A percentile compares a stretch with the other conserved stretches of the same genome.
These are phyloP conservation scores for Rhyacichthys aspro DNA, from an alignment of 2,797 vertebrate genomes.

Conservation along the genomic window DNA sequence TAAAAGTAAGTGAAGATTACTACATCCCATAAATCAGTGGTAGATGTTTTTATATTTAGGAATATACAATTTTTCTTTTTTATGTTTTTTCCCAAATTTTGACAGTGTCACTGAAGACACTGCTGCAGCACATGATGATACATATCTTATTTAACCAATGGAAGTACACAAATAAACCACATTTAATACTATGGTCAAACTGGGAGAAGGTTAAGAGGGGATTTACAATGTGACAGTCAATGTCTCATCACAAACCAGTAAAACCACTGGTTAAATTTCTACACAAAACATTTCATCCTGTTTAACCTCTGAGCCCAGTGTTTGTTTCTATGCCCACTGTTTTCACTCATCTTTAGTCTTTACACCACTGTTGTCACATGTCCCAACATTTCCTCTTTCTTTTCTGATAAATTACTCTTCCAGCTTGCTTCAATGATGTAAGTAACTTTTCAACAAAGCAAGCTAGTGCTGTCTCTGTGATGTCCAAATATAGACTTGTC, in stretches of 20 bases:
- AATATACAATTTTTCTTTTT: too few relatives aligned
- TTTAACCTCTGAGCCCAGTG: slow-evolving; percentile 4
- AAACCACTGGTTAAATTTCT: slow-evolving; percentile 45
- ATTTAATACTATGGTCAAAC: not conserved
- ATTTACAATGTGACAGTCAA: slow-evolving; percentile 34
- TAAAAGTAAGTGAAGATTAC: too few relatives aligned
- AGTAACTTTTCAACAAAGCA: slow-evolving; percentile 13
- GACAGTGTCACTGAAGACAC: too few relatives aligned
- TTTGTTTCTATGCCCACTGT: not conserved
- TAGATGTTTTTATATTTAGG: too few relatives aligned
- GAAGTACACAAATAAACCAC: too few relatives aligned
- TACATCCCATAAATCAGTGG: too few relatives aligned
- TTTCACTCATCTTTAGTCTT: not conserved
- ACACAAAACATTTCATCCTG: slow-evolving; percentile 17
- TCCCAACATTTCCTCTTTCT: not conserved
- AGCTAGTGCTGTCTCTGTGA: slow-evolving; percentile 39
- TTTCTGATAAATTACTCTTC: not conserved
- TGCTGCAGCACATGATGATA: too few relatives aligned
- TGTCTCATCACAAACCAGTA: slow-evolving; percentile 40
- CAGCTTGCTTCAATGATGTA: slow-evolving; percentile 6
- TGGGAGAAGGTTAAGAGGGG: slow-evolving; percentile 16
- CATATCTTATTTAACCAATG: too few relatives aligned
- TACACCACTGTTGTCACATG: not conserved
- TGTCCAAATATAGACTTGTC: slow-evolving; percentile 54
- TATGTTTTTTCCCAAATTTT: too few relatives aligned